Evolutionary conservation across 2,888 invertebrate genomes (phyloP), one percentile per base, ranked within the genome.

Genomic region (Leucophenga maculata): DNA sequence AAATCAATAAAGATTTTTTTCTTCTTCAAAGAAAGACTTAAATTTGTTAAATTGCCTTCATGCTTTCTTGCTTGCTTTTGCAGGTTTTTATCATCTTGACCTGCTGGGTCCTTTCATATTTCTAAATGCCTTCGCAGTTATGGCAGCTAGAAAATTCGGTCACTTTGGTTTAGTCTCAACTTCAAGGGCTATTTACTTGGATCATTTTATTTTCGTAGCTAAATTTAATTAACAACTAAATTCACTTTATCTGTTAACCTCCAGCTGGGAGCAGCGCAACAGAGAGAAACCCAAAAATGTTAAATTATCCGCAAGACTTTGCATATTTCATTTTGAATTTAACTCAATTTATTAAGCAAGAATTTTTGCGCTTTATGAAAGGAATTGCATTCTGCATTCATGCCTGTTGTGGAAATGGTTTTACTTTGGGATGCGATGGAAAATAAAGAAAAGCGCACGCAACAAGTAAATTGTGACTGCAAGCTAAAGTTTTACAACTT

Each of bases 371-470:
- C 69, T 73, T 50, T 50, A 72, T 69, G 72, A 32, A 50, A 54
- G 66, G 59, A 71, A 39, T 39, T 39, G 39, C 8, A 39, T 8
- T 39, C 62, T 74, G 74, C 74, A 78, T 26, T 39, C 8, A 18
- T 72, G 76, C 67, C 70, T 77, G 75, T 78, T 57, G 31, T 57
- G 57, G 4, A 83, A 80, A 80, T 80, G 82, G 80, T 83, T 83
- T 82, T 72, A 76, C 70, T 50, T 50, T n/a, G 14, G 14, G 39
- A 11, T 39, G 11, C 11, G 18, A 9, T 18, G 18, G 18, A 50
- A 50, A 18, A 16, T 14, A 50, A 50, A 50, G 1, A n/a, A n/a
- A 50, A 48, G n/a, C 6, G 20, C 16, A 54, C 6, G 20, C 16
- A 54, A 11, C 54, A 54, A 54, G 14, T 3, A 46, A 3, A 14